Conservation (phyloP, 2,797 vertebrate genomes). For the Coccyzus lansbergi region DNA sequence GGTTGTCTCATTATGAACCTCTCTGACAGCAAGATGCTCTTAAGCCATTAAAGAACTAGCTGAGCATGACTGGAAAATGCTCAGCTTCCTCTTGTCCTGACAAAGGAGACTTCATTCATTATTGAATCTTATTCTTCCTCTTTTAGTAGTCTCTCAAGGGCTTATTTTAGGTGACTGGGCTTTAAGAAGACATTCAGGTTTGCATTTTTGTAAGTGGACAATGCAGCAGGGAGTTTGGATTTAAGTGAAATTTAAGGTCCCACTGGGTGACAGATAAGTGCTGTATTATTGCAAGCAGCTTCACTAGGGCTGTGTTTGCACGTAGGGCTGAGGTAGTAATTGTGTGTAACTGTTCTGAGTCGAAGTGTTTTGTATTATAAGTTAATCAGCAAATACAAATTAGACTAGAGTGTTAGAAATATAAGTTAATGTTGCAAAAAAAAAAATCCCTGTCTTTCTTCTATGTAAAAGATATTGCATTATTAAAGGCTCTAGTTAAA, state of each 20-base stretch:
- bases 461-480: rapidly evolving
- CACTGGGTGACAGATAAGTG: neutral
- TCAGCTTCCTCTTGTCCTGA: neutral
- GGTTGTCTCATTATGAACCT: neutral
- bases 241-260: neutral
- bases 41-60: neutral
- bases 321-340: neutral
- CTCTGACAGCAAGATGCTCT: neutral
- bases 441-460: neutral
- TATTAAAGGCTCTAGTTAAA: neutral
- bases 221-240: rapidly evolving
- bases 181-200: rapidly evolving
- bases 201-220: rapidly evolving
- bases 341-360: neutral
- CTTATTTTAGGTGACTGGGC: neutral
- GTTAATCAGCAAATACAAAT: neutral
- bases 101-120: neutral
- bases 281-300: neutral
- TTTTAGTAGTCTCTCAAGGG: neutral
- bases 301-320: neutral
- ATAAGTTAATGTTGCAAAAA: neutral
- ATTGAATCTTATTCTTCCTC: neutral
- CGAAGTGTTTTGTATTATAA: neutral
- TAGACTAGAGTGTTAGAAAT: neutral
- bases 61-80: neutral